These are phyloP conservation scores for Rhorus exstirpatorius DNA, from an alignment of 2,888 invertebrate species.

Conservation along the genomic window DNA sequence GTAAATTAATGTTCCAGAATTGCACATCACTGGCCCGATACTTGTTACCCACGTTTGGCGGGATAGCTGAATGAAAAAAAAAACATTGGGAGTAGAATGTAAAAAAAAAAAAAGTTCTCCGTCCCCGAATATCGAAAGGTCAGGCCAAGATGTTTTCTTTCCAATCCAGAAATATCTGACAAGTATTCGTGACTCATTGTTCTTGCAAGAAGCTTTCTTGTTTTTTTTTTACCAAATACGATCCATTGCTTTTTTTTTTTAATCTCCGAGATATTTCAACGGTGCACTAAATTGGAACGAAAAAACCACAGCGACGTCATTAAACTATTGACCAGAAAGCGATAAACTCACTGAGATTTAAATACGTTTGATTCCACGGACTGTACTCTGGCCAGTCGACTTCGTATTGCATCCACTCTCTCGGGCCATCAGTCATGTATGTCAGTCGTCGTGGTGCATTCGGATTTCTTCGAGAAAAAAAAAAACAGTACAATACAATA, in stretches of 20 bases:
- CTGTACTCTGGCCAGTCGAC: conserved; percentile 95
- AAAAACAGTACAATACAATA: not conserved
- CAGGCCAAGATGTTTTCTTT: too few relatives aligned
- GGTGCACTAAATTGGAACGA: too few relatives aligned
- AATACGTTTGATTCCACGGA: conserved; percentile 90
- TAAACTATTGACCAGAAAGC: not conserved
- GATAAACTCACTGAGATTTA: conserved; percentile 90
- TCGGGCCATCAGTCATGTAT: conserved; percentile 89
- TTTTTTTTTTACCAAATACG: too few relatives aligned
- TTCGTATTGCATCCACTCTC: conserved; percentile 90
- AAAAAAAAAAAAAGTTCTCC: not conserved
- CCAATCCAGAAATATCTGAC: not conserved
- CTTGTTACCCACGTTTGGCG: conserved; percentile 91
- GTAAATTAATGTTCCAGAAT: conserved; percentile 95
- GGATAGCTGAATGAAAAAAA: conserved; percentile 89
- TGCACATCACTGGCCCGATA: conserved; percentile 93
- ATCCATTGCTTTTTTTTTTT: too few relatives aligned
- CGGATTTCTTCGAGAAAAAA: conserved; percentile 89
- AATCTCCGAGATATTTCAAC: too few relatives aligned
- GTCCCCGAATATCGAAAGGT: too few relatives aligned
- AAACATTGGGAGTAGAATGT: not conserved
- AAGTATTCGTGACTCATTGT: too few relatives aligned
- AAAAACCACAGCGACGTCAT: too few relatives aligned
- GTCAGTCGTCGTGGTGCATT: conserved; percentile 91
- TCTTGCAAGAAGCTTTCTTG: too few relatives aligned